phyloP scores from a whole-genome alignment of 2,113 vertebrate species.

The Dascyllus trimaculatus region DNA sequence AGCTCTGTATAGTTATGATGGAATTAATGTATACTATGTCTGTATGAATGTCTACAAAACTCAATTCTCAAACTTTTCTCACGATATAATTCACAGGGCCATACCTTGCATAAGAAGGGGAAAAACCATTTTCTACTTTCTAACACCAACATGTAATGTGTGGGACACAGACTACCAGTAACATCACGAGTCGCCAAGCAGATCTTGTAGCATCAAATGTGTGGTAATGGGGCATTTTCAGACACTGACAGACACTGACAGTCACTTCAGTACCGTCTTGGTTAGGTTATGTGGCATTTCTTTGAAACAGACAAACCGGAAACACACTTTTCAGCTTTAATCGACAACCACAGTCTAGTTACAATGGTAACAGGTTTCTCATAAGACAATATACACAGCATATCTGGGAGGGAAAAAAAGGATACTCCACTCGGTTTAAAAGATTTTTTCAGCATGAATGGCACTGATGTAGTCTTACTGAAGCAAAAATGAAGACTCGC shows the following conservation, averaged over 20 bases:
- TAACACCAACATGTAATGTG: conserved; percentile 15
- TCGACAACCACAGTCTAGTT: conserved; percentile 27
- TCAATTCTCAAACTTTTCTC: neutral
- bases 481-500: too few species aligned
- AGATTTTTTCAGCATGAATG: too few species aligned
- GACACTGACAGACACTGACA: neutral
- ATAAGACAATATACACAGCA: neutral
- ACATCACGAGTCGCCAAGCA: conserved; percentile 27
- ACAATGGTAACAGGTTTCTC: conserved; percentile 19
- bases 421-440: too few species aligned
- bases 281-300: conserved; percentile 44
- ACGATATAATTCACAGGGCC: neutral
- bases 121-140: conserved; percentile 1
- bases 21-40: too few species aligned
- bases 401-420: neutral
- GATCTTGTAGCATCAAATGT: conserved; percentile 34
- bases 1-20: too few species aligned
- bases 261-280: conserved; percentile 21
- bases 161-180: conserved; percentile 40
- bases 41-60: too few species aligned
- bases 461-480: too few species aligned
- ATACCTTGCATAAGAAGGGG: neutral
- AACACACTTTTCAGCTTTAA: conserved; percentile 33
- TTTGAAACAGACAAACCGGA: conserved; percentile 53
- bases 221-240: conserved; percentile 51